These are phyloP conservation scores for Nomada lathburiana DNA, from an alignment of 2,888 invertebrate genomes.

Conservation along the genomic window DNA sequence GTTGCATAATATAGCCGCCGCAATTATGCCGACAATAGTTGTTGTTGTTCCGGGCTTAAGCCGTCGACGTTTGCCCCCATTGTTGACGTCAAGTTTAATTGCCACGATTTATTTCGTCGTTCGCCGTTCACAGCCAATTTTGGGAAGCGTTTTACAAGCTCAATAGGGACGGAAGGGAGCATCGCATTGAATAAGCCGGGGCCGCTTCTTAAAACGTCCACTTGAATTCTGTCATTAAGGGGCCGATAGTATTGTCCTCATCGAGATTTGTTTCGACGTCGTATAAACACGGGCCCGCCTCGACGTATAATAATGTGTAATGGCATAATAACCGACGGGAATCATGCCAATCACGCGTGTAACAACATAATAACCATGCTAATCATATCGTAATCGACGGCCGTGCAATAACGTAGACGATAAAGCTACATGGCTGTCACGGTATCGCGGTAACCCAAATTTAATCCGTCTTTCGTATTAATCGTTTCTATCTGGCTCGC, in stretches of 20 bases:
- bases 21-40: too few relatives aligned
- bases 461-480: constrained; percentile 40
- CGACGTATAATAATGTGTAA: constrained; percentile 83
- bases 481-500: constrained; percentile 6
- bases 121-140: constrained; percentile 15
- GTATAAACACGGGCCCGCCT: constrained; percentile 84
- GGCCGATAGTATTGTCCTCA: constrained; percentile 62
- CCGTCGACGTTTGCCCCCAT: neutral
- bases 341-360: constrained; percentile 51
- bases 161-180: constrained; percentile 11
- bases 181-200: constrained; percentile 13
- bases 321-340: constrained; percentile 56
- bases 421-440: neutral
- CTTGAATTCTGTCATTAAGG: constrained; percentile 64
- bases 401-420: constrained; percentile 23
- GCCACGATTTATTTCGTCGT: constrained; percentile 4
- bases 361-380: constrained; percentile 50
- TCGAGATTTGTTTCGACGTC: constrained; percentile 51
- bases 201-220: constrained; percentile 25
- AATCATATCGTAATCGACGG: constrained; percentile 44
- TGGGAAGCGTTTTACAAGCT: constrained; percentile 18
- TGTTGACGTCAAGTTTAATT: constrained; percentile 26
- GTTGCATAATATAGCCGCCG: too few relatives aligned
- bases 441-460: neutral
- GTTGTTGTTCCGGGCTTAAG: too few relatives aligned